These are phyloP conservation scores for Myodes glareolus DNA, from an alignment of 2,113 vertebrate genomes.

Conservation along the genomic window DNA sequence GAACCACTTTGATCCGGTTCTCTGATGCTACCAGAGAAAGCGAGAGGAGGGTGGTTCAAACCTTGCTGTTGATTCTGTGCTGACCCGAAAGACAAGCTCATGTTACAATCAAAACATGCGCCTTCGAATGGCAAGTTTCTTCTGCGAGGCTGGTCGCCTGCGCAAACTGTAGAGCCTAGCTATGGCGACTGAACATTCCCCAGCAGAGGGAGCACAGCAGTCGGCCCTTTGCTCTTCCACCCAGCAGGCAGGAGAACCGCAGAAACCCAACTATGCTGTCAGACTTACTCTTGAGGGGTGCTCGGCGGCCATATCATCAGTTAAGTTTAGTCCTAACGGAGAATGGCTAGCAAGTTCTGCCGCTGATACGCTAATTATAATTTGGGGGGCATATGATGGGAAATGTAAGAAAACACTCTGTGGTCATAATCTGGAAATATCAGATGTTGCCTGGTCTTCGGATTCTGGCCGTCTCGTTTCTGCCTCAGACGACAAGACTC, in stretches of 20 bases:
- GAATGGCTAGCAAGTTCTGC: too few species aligned
- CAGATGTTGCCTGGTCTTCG: too few species aligned
- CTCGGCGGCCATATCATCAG: too few species aligned
- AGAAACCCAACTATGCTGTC: conserved; percentile 83
- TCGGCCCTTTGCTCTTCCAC: conserved; percentile 89
- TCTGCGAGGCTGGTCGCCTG: background rate
- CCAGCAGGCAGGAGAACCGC: conserved; percentile 91
- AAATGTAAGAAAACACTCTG: too few species aligned
- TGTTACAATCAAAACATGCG: background rate
- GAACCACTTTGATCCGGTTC: background rate
- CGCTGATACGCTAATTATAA: too few species aligned
- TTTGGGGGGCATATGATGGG: too few species aligned
- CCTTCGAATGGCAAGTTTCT: background rate
- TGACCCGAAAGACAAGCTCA: background rate
- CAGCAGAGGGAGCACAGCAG: conserved; percentile 90
- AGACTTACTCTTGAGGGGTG: too few species aligned
- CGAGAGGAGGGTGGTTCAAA: background rate
- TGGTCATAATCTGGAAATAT: too few species aligned
- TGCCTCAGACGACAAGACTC: too few species aligned
- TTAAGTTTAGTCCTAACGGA: too few species aligned
- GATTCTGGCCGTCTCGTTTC: too few species aligned
- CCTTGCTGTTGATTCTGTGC: background rate
- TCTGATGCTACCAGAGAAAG: background rate
- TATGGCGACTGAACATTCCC: conserved; percentile 95
- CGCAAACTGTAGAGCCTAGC: conserved; percentile 42